These are phyloP conservation scores for Pantherophis vulpinus DNA, from an alignment of 2,797 vertebrate genomes.

Conservation along the genomic window DNA sequence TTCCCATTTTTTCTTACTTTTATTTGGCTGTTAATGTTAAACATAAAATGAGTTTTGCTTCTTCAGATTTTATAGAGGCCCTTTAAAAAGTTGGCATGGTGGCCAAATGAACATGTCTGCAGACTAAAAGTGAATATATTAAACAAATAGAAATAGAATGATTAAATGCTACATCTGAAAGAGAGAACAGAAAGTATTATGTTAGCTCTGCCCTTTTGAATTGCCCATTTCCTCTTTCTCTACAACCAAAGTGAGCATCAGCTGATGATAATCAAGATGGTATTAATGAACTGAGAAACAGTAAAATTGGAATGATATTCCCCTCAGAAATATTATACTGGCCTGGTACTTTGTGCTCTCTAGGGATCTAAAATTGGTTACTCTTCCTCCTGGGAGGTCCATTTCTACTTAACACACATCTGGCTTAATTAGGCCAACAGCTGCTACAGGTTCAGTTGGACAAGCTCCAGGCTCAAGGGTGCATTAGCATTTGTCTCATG, in stretches of 20 bases:
- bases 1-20: conserved; percentile 30
- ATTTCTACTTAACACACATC: conserved; percentile 74
- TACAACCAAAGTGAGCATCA: conserved; percentile 12
- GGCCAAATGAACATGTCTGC: conserved; percentile 52
- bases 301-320: conserved; percentile 62
- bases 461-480: conserved; percentile 68
- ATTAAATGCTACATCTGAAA: conserved; percentile 55
- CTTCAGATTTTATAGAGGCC: conserved; percentile 30
- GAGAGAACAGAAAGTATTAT: conserved; percentile 58
- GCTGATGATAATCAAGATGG: conserved; percentile 56
- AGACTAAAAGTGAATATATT: conserved; percentile 51
- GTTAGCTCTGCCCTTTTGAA: conserved; percentile 50
- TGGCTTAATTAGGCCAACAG: conserved; percentile 79
- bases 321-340: conserved; percentile 60
- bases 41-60: conserved; percentile 42
- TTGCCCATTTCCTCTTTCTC: conserved; percentile 44
- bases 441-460: conserved; percentile 74
- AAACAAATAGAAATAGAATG: conserved; percentile 49
- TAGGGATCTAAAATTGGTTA: conserved; percentile 69
- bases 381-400: conserved; percentile 75
- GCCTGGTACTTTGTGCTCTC: conserved; percentile 55
- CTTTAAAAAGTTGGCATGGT: conserved; percentile 48
- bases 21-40: conserved; percentile 29
- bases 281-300: conserved; percentile 61
- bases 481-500: conserved; percentile 72